These are phyloP conservation scores for Syritta pipiens DNA, from an alignment of 2,888 invertebrate species.

Conservation along the genomic window DNA sequence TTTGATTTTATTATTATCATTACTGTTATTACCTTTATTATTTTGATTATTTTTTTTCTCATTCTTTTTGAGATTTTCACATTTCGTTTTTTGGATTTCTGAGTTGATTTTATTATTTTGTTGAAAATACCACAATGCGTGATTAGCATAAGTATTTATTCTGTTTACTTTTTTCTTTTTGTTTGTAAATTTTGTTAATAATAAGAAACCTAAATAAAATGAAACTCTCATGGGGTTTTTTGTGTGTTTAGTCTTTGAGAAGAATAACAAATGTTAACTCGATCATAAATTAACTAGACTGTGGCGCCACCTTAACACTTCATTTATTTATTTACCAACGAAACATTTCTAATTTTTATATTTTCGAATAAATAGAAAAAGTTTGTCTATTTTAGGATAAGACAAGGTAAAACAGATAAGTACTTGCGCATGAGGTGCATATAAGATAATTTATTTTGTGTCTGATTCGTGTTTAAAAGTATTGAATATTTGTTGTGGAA, in stretches of 20 bases:
- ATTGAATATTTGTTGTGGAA: constrained; percentile 7
- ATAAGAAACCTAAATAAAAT: neutral
- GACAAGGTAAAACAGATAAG: too few relatives aligned
- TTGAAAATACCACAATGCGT: constrained; percentile 5
- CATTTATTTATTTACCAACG: neutral
- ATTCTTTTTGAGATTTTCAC: neutral
- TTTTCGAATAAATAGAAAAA: neutral
- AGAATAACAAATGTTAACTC: constrained; percentile 2
- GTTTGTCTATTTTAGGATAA: neutral
- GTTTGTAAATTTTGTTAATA: neutral
- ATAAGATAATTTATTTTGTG: neutral
- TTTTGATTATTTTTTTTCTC: neutral
- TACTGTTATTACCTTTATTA: constrained; percentile 19
- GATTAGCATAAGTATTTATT: constrained; percentile 15
- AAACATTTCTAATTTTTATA: neutral
- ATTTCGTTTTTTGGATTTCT: neutral
- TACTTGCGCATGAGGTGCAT: neutral
- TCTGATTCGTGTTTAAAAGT: neutral
- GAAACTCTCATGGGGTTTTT: neutral
- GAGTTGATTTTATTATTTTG: neutral
- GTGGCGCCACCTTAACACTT: constrained; percentile 2
- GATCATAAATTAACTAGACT: neutral
- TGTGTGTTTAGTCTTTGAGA: neutral
- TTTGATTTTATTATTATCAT: constrained; percentile 34
- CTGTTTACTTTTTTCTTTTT: neutral